Evolutionary conservation across 2,888 invertebrate genomes (phyloP).

Genomic region (Metacarcinus magister): DNA sequence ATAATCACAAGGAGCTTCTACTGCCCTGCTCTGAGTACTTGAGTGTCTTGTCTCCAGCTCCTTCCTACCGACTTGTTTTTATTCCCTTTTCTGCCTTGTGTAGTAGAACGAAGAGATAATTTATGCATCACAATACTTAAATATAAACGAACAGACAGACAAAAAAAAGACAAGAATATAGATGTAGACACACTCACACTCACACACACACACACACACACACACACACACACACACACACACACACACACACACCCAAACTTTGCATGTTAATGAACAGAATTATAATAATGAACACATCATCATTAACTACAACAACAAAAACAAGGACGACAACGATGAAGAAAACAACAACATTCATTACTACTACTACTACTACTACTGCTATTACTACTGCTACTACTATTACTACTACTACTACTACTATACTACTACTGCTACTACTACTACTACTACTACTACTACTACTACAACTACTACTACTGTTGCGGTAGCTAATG

Average conservation of each 20-base stretch:
- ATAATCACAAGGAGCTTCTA: neutral
- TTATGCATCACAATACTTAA: neutral
- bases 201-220: neutral
- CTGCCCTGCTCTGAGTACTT: neutral
- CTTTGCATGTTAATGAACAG: neutral
- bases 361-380: neutral
- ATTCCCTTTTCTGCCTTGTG: neutral
- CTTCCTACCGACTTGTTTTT: neutral
- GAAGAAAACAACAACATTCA: neutral
- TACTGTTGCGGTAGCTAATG: neutral
- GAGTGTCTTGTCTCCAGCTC: conserved; percentile 9
- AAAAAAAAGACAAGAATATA: neutral
- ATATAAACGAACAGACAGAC: neutral
- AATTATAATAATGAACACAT: neutral
- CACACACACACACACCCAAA: neutral
- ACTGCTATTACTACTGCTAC: neutral
- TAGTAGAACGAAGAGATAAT: neutral
- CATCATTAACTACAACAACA: neutral
- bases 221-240: conserved; percentile 26
- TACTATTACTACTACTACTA: neutral
- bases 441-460: neutral
- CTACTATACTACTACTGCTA: neutral
- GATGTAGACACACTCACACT: neutral
- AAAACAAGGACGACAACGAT: neutral
- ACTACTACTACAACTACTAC: neutral